Evolutionary conservation across 2,797 vertebrate genomes (phyloP).

Genomic region (Benthosema pterotum): DNA sequence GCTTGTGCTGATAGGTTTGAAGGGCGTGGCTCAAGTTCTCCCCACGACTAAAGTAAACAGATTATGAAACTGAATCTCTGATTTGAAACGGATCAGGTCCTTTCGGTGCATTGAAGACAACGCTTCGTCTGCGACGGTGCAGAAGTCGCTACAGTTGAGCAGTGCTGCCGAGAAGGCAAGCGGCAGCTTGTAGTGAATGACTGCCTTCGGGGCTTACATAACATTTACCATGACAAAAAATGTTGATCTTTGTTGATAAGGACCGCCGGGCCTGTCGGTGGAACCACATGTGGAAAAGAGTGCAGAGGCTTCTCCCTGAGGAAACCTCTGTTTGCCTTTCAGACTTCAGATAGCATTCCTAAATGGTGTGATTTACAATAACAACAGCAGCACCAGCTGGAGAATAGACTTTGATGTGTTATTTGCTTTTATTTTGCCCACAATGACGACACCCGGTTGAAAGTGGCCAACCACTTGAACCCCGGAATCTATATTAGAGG

Average conservation of each 20-base stretch:
- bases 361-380: too few relatives aligned
- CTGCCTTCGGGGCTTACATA: background rate
- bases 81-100: conserved; percentile 1
- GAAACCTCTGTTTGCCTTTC: background rate
- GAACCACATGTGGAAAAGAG: background rate
- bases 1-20: background rate
- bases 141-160: background rate
- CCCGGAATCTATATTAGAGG: too few relatives aligned
- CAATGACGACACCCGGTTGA: too few relatives aligned
- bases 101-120: conserved; percentile 1
- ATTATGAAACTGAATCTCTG: conserved; percentile 6
- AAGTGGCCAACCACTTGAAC: too few relatives aligned
- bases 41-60: background rate
- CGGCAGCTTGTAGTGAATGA: background rate
- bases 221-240: background rate
- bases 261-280: background rate
- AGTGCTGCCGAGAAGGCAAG: conserved; percentile 1
- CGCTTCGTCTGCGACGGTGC: background rate
- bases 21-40: conserved; percentile 10
- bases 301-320: background rate
- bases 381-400: too few relatives aligned
- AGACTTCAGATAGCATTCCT: too few relatives aligned
- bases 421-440: too few relatives aligned
- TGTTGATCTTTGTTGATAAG: background rate
- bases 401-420: too few relatives aligned